Percentiles rank a stretch among this genome's conserved stretches.
These are phyloP conservation scores for Callinectes sapidus DNA, from an alignment of 2,888 invertebrate genomes.

Conservation along the genomic window DNA sequence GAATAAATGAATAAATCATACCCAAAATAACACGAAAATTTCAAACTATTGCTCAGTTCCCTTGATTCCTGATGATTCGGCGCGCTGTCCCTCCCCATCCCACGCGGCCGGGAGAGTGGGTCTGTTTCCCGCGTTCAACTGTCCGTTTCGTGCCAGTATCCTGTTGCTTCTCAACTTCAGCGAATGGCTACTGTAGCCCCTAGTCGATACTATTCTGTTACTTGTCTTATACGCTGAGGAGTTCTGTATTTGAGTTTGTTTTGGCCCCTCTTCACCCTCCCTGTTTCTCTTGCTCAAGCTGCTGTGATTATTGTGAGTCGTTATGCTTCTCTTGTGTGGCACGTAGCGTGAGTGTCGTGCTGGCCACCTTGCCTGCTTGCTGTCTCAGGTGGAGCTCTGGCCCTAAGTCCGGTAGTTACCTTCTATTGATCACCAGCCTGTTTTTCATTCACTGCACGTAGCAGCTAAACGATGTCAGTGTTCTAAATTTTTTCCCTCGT, in stretches of 20 bases:
- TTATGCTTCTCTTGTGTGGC: constrained; percentile 46
- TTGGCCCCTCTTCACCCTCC: constrained; percentile 14
- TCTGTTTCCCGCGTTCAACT: constrained; percentile 26
- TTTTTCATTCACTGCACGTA: constrained; percentile 44
- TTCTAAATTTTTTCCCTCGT: constrained; percentile 29
- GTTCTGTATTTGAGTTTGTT: constrained; percentile 32
- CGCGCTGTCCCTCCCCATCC: constrained; percentile 11
- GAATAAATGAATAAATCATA: neutral
- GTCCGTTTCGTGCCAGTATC: constrained; percentile 43
- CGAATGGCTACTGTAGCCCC: constrained; percentile 46
- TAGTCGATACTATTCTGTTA: constrained; percentile 31
- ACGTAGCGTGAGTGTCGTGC: constrained; percentile 41
- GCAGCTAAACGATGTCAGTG: constrained; percentile 51
- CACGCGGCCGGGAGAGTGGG: constrained; percentile 37
- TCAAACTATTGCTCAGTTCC: neutral
- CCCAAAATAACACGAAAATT: neutral
- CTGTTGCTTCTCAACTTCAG: constrained; percentile 47
- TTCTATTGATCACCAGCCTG: constrained; percentile 30
- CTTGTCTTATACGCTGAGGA: constrained; percentile 26
- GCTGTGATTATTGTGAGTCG: constrained; percentile 42
- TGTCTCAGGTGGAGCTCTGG: constrained; percentile 48
- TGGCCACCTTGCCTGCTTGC: constrained; percentile 52
- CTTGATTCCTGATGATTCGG: neutral
- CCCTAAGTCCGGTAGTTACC: constrained; percentile 26
- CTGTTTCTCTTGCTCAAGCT: constrained; percentile 43